Percentiles rank a stretch among this genome's conserved stretches.
These are phyloP conservation scores for Mormoops blainvillei DNA, from an alignment of 2,113 vertebrate genomes.

Conservation along the genomic window DNA sequence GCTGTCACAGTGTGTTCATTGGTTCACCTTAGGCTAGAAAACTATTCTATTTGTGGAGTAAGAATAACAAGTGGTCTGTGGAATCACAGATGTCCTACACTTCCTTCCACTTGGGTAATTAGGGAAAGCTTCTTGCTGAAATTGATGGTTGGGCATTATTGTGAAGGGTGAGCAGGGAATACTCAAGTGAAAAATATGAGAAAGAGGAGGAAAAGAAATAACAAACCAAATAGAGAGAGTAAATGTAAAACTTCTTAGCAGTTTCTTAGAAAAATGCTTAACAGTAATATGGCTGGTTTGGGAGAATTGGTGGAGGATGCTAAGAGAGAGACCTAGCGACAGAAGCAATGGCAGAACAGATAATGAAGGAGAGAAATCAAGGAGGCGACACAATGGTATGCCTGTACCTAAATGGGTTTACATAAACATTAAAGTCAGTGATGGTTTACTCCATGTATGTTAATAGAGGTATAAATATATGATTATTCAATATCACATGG, in stretches of 20 bases:
- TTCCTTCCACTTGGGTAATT: neutral
- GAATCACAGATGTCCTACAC: neutral
- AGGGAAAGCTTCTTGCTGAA: neutral
- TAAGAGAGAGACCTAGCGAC: neutral
- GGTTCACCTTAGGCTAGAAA: neutral
- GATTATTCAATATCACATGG: neutral
- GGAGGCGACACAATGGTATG: neutral
- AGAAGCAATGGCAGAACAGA: neutral
- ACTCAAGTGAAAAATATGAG: neutral
- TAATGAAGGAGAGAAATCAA: neutral
- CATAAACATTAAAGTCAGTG: neutral
- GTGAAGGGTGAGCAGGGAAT: neutral
- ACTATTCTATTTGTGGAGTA: neutral
- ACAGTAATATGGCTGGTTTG: neutral
- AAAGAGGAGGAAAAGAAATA: neutral
- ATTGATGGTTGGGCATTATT: neutral
- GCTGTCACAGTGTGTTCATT: neutral
- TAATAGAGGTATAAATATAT: neutral
- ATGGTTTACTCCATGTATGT: neutral
- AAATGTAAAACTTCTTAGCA: neutral
- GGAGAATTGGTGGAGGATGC: neutral
- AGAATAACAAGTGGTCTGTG: neutral
- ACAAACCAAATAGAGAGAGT: neutral
- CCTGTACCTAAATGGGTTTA: neutral
- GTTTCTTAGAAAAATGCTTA: neutral